Percentiles rank a stretch among this genome's conserved stretches.
Conservation (phyloP, 2,888 invertebrate species). For the Drosophila helvetica region DNA sequence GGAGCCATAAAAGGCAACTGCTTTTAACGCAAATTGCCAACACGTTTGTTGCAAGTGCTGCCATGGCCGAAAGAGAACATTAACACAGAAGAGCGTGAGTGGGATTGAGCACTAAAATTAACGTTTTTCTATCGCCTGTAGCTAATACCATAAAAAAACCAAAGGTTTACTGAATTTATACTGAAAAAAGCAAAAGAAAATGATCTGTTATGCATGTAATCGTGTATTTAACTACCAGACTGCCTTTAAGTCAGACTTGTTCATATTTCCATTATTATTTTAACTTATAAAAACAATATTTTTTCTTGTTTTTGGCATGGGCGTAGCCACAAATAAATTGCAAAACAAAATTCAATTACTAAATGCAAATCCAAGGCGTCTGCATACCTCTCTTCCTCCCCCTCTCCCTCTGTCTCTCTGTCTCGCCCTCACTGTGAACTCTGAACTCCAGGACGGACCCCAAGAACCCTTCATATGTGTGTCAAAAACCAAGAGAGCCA, state of each 20-base stretch:
- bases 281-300: constrained; percentile 7
- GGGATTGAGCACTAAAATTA: neutral
- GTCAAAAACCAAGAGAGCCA: constrained; percentile 66
- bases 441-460: neutral
- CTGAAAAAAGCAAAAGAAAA: neutral
- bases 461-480: constrained; percentile 46
- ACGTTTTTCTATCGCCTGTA: neutral
- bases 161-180: neutral
- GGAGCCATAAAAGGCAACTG: constrained; percentile 52
- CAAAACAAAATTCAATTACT: constrained; percentile 77
- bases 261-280: neutral
- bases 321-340: constrained; percentile 63
- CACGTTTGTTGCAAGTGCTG: constrained; percentile 53
- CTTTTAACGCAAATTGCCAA: constrained; percentile 70
- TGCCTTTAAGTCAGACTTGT: neutral
- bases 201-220: neutral
- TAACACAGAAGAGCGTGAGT: neutral
- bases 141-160: no score
- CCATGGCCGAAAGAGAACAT: neutral
- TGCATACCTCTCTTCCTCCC: constrained; percentile 13
- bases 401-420: neutral
- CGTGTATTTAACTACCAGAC: neutral
- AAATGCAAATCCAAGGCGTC: constrained; percentile 72
- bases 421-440: neutral
- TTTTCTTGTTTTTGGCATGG: constrained; percentile 56